phyloP scores from a whole-genome alignment of 2,113 vertebrate genomes.

The Cairina moschata region DNA sequence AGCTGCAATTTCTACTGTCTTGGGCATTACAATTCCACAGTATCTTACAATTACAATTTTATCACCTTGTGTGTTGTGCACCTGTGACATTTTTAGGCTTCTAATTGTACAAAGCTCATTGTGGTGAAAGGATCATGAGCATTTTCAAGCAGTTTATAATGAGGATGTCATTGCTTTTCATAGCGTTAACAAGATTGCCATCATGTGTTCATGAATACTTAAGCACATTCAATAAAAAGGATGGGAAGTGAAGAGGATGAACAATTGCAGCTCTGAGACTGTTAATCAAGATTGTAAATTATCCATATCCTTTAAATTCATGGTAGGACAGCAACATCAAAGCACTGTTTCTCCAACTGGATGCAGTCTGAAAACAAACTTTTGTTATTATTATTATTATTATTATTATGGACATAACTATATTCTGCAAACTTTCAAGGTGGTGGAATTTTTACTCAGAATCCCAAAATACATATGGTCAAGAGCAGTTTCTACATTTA shows the following conservation, averaged over 20 bases:
- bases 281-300: conserved; percentile 69
- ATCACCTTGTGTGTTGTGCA: conserved; percentile 67
- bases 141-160: conserved; percentile 76
- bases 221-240: conserved; percentile 58
- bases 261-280: conserved; percentile 34
- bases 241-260: conserved; percentile 61
- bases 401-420: background rate
- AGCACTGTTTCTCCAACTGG: conserved; percentile 4
- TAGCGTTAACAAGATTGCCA: conserved; percentile 75
- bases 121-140: conserved; percentile 74
- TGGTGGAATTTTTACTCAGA: background rate
- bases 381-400: too few species aligned
- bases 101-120: conserved; percentile 76
- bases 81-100: conserved; percentile 66
- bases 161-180: conserved; percentile 76
- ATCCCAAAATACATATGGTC: background rate
- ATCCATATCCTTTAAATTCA: conserved; percentile 44
- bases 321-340: background rate
- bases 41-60: conserved; percentile 67
- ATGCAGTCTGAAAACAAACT: conserved; percentile 34
- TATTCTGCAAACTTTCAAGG: background rate
- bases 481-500: background rate
- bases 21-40: conserved; percentile 36
- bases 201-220: conserved; percentile 75
- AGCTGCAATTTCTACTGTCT: conserved; percentile 6